These are phyloP conservation scores for Melanotaenia duboulayi DNA, from an alignment of 2,113 vertebrate species.

Conservation along the genomic window DNA sequence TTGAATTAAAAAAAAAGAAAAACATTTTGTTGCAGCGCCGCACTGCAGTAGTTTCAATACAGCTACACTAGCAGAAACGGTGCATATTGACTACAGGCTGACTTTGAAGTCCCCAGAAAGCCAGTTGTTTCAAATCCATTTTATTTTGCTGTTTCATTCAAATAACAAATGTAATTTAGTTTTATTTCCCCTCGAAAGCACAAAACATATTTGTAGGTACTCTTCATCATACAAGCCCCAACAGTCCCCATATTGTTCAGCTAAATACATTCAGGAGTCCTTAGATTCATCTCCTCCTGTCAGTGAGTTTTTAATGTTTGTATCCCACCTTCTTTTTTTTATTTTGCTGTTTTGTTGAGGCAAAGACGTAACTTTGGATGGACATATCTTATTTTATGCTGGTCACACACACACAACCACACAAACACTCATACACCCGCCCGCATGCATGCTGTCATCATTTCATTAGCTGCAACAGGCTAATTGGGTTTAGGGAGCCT, in stretches of 20 bases:
- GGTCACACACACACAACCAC: conserved; percentile 53
- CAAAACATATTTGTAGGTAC: background rate
- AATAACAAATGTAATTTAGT: background rate
- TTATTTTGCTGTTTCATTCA: background rate
- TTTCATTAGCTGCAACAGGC: conserved; percentile 74
- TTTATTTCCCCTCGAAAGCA: background rate
- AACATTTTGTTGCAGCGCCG: background rate
- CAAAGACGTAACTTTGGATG: conserved; percentile 55
- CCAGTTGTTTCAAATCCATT: background rate
- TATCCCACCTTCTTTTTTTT: conserved; percentile 31
- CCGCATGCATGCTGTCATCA: conserved; percentile 36
- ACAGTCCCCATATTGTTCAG: background rate
- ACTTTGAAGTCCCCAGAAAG: background rate
- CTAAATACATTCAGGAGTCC: background rate
- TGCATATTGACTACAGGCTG: background rate
- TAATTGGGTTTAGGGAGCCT: conserved; percentile 77
- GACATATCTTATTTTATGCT: conserved; percentile 81
- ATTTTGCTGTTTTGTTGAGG: conserved; percentile 6
- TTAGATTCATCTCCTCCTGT: conserved; percentile 18
- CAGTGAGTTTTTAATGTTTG: conserved; percentile 12
- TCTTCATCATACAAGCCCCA: background rate
- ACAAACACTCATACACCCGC: conserved; percentile 18
- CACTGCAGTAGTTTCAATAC: background rate
- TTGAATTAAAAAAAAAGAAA: background rate
- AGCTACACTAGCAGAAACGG: background rate